phyloP scores from a whole-genome alignment of 2,797 vertebrate species.

The Trachops cirrhosus region DNA sequence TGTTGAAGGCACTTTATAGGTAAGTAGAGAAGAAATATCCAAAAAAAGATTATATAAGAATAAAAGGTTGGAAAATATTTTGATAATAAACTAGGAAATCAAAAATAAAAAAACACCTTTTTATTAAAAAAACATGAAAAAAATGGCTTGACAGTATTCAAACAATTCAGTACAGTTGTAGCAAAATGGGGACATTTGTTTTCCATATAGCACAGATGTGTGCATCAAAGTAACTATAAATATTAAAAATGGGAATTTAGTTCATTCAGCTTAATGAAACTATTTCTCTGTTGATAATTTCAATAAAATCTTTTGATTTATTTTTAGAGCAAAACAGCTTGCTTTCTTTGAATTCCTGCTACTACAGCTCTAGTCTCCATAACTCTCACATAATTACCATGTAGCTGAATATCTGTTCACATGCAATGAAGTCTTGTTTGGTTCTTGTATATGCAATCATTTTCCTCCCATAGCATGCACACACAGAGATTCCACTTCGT shows the following conservation, averaged over 20 bases:
- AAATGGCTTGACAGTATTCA: background rate
- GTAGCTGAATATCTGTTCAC: background rate
- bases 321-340: slow-evolving; percentile 58
- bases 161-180: background rate
- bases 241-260: slow-evolving; percentile 38
- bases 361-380: background rate
- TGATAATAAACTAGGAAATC: background rate
- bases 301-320: slow-evolving; percentile 47
- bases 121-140: background rate
- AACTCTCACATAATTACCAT: slow-evolving; percentile 17
- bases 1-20: background rate
- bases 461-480: background rate
- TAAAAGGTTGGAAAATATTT: background rate
- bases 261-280: slow-evolving; percentile 41
- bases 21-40: background rate
- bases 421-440: background rate
- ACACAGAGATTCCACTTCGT: slow-evolving; percentile 1
- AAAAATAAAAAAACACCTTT: background rate
- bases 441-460: background rate
- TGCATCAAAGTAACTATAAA: slow-evolving; percentile 23
- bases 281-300: slow-evolving; percentile 42
- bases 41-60: background rate
- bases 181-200: slow-evolving; percentile 7
- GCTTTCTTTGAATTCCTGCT: slow-evolving; percentile 43
- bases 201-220: background rate